Evolutionary conservation across 2,113 vertebrate species (phyloP), one percentile per base, ranked within the genome.

Genomic region (Zosterops japonicus): DNA sequence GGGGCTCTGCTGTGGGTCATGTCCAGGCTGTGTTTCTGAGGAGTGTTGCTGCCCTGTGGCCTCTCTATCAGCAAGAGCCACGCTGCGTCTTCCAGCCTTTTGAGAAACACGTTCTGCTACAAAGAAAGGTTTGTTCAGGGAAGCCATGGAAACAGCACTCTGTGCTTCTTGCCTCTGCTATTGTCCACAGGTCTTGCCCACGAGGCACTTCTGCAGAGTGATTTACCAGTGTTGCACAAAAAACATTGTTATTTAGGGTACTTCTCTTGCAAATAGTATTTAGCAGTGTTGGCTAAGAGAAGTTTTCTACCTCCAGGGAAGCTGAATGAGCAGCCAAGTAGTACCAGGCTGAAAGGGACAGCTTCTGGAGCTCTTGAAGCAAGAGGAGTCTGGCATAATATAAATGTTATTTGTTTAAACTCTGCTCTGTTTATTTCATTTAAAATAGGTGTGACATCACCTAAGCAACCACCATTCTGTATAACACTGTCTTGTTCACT

Each of bases 1-100:
- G 61, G 4, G 28, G 2, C 69, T 61, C 11, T 86, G 81, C 61
- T 5, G 0, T 13, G 19, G 22, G 13, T 74, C 2, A 0, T 1
- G 27, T 41, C 18, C 3, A 7, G 69, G 16, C 35, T 0, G 0
- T 39, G 18, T 47, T 90, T 68, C 78, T 55, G 56, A 60, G 9
- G 35, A 65, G 46, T 0, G 0, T 59, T 57, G 10, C 33, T 53
- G 41, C 25, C 12, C 41, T 21, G 8, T 21, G 23, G 28, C 31
- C 25, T 20, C 52, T 65, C 64, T 3, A 4, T 57, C 33, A 50
- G 52, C 1, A 0, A 24, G 29, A 53, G 50, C 60, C 25, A 19
- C 0, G 0, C 47, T 60, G 46, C 29, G 22, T 23, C 50, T 81
- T 59, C 55, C 60, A 89, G 77, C 56, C 56, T 67, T 50, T 24